Evolutionary conservation across 1,140 invertebrate genomes (phyloP), one percentile per base, ranked within the genome.

Genomic region (Chironomus striatipennis): DNA sequence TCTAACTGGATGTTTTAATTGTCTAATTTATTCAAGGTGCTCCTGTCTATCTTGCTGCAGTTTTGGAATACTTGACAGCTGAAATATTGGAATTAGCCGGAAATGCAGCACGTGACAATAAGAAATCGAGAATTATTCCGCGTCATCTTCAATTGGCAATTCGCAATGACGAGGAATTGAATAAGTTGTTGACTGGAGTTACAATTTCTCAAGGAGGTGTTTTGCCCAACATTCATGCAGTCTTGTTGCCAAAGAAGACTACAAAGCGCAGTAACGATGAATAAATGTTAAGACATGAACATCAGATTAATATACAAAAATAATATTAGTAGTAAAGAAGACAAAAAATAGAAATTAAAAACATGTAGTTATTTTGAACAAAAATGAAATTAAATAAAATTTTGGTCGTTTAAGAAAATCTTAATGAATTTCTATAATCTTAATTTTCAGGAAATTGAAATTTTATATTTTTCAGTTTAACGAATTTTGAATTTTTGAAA

Each of bases 11-110:
- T n/a, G n/a, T n/a, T 34, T 34, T 34, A 34, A n/a, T n/a, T 34
- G 24, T 34, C 1, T 34, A 34, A 57, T 57, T 57, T 10, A 1
- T 3, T 57, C 5, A 12, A 57, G 47, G 47, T 57, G 47, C 47
- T 57, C 47, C 47, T 57, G 47, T 57, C 5, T 57, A 57, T n/a
- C n/a, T 57, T 12, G 87, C 88, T 8, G 89, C 88, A 3, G 83
- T 85, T 0, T 82, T 85, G 80, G 84, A 86, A 75, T 85, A 86
- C 70, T 76, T 85, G 34, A 78, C 86, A 90, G 47, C 91, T 81
- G 90, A 92, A 83, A 87, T 91, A 20, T 79, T 91, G 73, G 90
- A 91, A 77, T 85, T 91, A 83, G 88, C 88, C 20, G 89, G 90
- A 15, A 83, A 83, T 76, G 81, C 81, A 18, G 78, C 77, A 24